Evolutionary conservation across 2,113 vertebrate species (phyloP).

Genomic region (Morone chrysops): DNA sequence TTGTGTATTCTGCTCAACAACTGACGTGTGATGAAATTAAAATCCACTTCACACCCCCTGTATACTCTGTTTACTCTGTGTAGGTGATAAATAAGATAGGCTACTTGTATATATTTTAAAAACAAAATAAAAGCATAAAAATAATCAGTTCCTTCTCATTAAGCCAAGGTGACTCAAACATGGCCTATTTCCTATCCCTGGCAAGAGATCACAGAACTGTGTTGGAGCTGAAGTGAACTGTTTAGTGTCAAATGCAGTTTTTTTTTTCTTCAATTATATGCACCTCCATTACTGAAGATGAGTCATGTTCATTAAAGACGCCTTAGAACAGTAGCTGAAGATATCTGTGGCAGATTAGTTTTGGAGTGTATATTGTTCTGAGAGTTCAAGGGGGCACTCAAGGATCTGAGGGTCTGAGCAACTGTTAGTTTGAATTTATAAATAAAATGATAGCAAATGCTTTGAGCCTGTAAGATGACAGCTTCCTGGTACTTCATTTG

Average conservation of each 20-base stretch:
- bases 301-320: constrained; percentile 61
- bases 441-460: constrained; percentile 26
- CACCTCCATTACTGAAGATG: constrained; percentile 40
- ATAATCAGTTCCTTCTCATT: constrained; percentile 26
- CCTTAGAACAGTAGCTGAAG: constrained; percentile 44
- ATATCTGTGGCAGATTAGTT: constrained; percentile 59
- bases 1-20: constrained; percentile 7
- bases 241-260: constrained; percentile 38
- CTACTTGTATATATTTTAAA: constrained; percentile 3
- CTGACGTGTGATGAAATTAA: not conserved
- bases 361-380: constrained; percentile 70
- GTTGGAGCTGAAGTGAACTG: constrained; percentile 41
- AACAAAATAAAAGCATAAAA: constrained; percentile 33
- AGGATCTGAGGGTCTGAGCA: constrained; percentile 4
- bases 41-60: not conserved
- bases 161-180: constrained; percentile 17
- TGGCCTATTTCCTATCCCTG: constrained; percentile 33
- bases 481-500: constrained; percentile 15
- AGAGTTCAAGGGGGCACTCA: constrained; percentile 32
- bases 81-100: not conserved
- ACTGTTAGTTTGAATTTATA: constrained; percentile 6
- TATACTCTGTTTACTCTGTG: constrained; percentile 9
- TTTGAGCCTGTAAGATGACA: not conserved
- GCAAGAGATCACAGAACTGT: constrained; percentile 37
- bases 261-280: constrained; percentile 23